A percentile compares a stretch with the other conserved stretches of the same genome.
Conservation (phyloP, 2,888 invertebrate genomes). For the Aromia moschata region DNA sequence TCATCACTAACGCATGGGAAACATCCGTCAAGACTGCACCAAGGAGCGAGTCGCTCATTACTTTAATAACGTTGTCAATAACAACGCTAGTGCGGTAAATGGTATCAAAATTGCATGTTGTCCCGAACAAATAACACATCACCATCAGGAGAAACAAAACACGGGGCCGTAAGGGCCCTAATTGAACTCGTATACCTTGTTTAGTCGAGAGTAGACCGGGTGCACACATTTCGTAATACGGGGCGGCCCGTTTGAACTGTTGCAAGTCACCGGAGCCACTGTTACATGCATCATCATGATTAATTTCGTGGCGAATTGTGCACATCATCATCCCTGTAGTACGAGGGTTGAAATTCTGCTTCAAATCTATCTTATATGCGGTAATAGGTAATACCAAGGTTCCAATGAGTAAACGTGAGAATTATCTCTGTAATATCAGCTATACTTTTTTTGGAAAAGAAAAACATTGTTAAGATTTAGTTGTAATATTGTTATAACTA, state of each 20-base stretch:
- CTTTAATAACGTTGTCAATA: constrained; percentile 24
- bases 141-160: constrained; percentile 44
- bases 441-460: no score
- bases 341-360: neutral
- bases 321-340: constrained; percentile 45
- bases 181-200: constrained; percentile 49
- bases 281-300: constrained; percentile 57
- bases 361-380: neutral
- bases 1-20: neutral
- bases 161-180: constrained; percentile 44
- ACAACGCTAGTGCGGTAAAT: constrained; percentile 13
- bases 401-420: no score
- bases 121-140: constrained; percentile 24
- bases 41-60: neutral
- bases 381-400: no score
- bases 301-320: constrained; percentile 52
- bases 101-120: constrained; percentile 24
- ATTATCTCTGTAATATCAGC: no score
- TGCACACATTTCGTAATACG: constrained; percentile 33
- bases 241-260: constrained; percentile 47
- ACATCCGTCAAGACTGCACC: neutral
- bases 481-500: no score
- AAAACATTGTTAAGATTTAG: no score
- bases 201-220: constrained; percentile 44
- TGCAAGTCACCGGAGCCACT: constrained; percentile 36